Percentiles rank a stretch among this genome's conserved stretches.
Evolutionary conservation across 2,113 vertebrate genomes (phyloP).

Genomic region (Tragelaphus strepsiceros): DNA sequence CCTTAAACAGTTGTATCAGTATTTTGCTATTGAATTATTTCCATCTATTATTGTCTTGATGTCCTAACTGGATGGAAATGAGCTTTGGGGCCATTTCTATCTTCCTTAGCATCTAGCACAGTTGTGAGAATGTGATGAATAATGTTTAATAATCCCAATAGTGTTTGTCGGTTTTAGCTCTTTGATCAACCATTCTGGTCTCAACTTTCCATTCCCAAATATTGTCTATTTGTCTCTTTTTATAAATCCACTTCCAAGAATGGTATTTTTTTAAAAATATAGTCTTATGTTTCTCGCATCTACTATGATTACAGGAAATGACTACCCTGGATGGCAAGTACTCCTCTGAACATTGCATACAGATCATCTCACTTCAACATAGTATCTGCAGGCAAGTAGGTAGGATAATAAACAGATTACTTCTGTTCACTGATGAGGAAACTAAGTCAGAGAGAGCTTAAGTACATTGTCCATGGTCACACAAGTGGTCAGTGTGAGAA

Average conservation of each 20-base stretch:
- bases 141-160: not conserved
- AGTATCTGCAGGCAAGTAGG: not conserved
- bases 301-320: not conserved
- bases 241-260: not conserved
- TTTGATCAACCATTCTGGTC: not conserved
- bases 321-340: not conserved
- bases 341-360: not conserved
- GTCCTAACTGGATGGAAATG: not conserved
- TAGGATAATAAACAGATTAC: not conserved
- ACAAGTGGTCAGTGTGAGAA: not conserved
- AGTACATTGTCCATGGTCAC: not conserved
- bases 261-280: not conserved
- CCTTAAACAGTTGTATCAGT: not conserved
- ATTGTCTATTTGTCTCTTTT: not conserved
- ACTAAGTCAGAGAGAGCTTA: not conserved
- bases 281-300: not conserved
- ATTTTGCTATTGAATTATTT: conserved; percentile 31
- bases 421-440: not conserved
- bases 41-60: not conserved
- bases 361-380: not conserved
- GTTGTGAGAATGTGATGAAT: not conserved
- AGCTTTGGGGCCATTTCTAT: not conserved
- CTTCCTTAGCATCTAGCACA: not conserved
- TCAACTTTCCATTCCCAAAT: not conserved
- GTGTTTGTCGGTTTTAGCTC: not conserved